Evolutionary conservation across 1,140 invertebrate genomes (phyloP).

Genomic region (Antheraea pernyi): DNA sequence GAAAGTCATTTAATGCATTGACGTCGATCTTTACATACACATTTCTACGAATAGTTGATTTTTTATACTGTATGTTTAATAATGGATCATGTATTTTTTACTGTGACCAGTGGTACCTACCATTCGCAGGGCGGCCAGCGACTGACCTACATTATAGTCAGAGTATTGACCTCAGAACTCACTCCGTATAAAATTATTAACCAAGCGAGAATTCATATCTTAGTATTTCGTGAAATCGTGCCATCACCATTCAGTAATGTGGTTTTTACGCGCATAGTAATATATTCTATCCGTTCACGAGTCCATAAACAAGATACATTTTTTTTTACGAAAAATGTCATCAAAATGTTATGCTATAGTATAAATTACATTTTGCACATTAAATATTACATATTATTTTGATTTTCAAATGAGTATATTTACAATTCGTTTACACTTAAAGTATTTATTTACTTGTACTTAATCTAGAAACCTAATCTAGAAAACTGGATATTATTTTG

Average conservation of each 20-base stretch:
- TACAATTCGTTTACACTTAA: neutral
- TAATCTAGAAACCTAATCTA: no score
- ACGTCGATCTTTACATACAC: neutral
- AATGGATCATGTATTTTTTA: constrained; percentile 14
- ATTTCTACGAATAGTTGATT: neutral
- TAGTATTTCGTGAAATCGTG: constrained; percentile 11
- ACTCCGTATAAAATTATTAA: constrained; percentile 40
- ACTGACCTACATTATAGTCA: constrained; percentile 44
- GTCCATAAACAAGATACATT: neutral
- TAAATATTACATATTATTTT: no score
- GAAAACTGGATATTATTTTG: no score
- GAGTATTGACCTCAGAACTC: constrained; percentile 55
- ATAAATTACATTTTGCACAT: no score
- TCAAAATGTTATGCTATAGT: no score
- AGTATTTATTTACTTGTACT: no score
- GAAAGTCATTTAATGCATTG: neutral
- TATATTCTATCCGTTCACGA: neutral
- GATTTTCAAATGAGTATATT: no score
- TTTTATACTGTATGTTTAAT: neutral
- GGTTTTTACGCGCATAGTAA: constrained; percentile 9
- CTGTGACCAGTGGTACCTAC: constrained; percentile 25
- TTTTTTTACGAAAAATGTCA: neutral
- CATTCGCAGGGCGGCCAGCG: constrained; percentile 36
- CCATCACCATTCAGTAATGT: constrained; percentile 9
- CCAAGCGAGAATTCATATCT: constrained; percentile 37